These are phyloP conservation scores for Heterotilapia buettikoferi DNA, from an alignment of 2,113 vertebrate species.

Conservation along the genomic window DNA sequence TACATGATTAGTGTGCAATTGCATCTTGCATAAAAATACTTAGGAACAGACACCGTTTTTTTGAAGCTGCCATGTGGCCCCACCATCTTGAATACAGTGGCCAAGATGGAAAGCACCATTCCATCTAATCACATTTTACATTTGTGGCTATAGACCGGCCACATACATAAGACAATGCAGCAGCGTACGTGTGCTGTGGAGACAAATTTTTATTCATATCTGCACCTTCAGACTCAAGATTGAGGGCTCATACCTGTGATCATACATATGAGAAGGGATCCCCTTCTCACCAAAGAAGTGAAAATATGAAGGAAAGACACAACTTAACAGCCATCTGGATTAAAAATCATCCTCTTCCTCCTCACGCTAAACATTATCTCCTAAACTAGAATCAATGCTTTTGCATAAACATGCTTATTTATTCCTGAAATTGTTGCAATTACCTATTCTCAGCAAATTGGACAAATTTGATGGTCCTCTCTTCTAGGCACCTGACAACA, in stretches of 20 bases:
- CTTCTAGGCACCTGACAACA: neutral
- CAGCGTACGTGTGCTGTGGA: neutral
- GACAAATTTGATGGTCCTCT: neutral
- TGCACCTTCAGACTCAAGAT: neutral
- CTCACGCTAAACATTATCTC: neutral
- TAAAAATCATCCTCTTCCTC: neutral
- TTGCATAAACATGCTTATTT: neutral
- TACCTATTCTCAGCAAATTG: neutral
- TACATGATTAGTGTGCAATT: neutral
- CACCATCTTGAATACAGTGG: neutral
- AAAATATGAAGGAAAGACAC: neutral
- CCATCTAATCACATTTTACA: neutral
- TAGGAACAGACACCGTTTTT: accelerated
- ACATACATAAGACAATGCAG: neutral
- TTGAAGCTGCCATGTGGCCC: neutral
- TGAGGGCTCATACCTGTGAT: neutral
- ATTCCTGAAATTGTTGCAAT: neutral
- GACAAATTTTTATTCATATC: neutral
- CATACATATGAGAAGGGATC: neutral
- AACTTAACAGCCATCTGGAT: neutral
- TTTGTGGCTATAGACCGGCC: neutral
- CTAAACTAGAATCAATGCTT: neutral
- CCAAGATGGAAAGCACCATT: neutral
- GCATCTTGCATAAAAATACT: neutral
- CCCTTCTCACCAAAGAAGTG: neutral